These are phyloP conservation scores for Callospermophilus lateralis DNA, from an alignment of 2,113 vertebrate species.

Conservation along the genomic window DNA sequence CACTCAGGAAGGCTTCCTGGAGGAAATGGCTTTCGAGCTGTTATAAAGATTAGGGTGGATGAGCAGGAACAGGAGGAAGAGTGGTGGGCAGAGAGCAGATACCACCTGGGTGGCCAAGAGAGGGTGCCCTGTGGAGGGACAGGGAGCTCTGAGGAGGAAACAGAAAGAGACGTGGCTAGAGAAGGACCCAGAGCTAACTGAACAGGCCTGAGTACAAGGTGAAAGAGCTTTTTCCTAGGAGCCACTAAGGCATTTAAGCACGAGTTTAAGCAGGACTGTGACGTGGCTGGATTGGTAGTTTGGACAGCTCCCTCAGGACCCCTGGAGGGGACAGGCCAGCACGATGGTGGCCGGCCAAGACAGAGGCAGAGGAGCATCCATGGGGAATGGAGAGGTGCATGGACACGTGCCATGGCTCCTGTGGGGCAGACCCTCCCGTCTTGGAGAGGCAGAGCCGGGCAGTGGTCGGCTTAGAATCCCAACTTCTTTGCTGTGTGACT, in stretches of 20 bases:
- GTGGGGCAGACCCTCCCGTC: fast-evolving
- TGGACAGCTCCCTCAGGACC: neutral
- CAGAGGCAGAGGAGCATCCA: fast-evolving
- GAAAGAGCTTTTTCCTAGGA: neutral
- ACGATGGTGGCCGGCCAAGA: fast-evolving
- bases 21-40: neutral
- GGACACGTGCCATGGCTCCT: fast-evolving
- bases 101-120: neutral
- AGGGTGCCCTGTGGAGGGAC: too few species aligned
- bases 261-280: neutral
- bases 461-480: neutral
- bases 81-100: fast-evolving
- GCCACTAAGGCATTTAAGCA: neutral
- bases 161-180: fast-evolving
- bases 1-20: neutral
- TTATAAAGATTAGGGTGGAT: neutral
- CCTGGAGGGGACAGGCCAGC: neutral
- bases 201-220: fast-evolving
- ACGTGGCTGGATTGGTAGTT: neutral
- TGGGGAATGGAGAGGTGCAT: fast-evolving
- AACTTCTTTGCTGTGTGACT: neutral
- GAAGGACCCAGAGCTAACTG: neutral
- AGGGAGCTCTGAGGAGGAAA: neutral
- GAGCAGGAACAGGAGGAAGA: neutral
- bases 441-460: neutral